Conservation (phyloP, 2,797 vertebrate species). For the Tarsius wallacei region DNA sequence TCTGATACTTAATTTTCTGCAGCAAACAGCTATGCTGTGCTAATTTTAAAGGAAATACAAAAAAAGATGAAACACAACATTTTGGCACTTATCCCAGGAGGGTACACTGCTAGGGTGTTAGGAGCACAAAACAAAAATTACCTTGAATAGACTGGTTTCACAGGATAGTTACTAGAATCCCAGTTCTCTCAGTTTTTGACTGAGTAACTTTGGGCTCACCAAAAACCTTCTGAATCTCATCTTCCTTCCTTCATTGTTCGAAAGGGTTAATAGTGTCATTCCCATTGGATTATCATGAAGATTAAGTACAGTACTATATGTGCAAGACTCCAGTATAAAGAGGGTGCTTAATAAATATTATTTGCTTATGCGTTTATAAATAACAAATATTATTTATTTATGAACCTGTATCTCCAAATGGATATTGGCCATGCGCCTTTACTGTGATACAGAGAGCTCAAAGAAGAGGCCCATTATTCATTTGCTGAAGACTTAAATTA, state of each 20-base stretch:
- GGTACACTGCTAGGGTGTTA: not conserved
- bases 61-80: constrained; percentile 17
- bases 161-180: constrained; percentile 39
- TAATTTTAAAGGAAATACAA: constrained; percentile 58
- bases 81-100: not conserved
- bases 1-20: constrained; percentile 68
- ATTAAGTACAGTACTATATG: constrained; percentile 24
- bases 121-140: constrained; percentile 44
- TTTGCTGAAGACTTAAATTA: not conserved
- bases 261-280: constrained; percentile 40
- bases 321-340: constrained; percentile 22
- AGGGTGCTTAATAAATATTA: constrained; percentile 52
- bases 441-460: not conserved
- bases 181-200: constrained; percentile 37
- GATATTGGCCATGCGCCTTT: constrained; percentile 4
- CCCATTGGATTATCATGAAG: not conserved
- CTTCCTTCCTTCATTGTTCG: not conserved
- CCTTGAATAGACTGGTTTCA: constrained; percentile 46
- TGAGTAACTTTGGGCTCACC: not conserved
- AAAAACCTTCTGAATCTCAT: constrained; percentile 34
- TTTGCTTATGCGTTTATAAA: constrained; percentile 51
- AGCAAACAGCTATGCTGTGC: not conserved
- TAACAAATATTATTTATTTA: constrained; percentile 60
- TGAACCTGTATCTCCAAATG: constrained; percentile 30
- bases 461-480: not conserved